Evolutionary conservation across 2,888 invertebrate species (phyloP).

Genomic region (Pteria penguin): DNA sequence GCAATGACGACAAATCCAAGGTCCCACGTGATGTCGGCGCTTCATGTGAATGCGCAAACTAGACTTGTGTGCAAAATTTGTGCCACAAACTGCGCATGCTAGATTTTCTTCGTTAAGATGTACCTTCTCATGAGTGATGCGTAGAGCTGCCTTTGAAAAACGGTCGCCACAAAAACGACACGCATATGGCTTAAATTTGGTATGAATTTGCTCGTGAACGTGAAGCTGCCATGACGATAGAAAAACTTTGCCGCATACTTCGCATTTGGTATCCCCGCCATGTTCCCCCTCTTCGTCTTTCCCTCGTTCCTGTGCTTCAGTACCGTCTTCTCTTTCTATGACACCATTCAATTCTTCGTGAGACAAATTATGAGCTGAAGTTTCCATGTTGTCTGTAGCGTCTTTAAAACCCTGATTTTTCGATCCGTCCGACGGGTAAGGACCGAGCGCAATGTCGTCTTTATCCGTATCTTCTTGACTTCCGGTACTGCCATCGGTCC

Average conservation of each 20-base stretch:
- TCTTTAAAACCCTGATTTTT: background rate
- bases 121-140: constrained; percentile 65
- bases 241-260: constrained; percentile 66
- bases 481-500: background rate
- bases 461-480: constrained; percentile 3
- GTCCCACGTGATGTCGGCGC: constrained; percentile 65
- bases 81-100: constrained; percentile 65
- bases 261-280: constrained; percentile 56
- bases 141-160: constrained; percentile 63
- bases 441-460: background rate
- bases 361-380: constrained; percentile 11
- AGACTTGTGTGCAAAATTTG: constrained; percentile 64
- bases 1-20: constrained; percentile 69
- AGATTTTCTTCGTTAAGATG: constrained; percentile 53
- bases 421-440: background rate
- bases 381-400: constrained; percentile 13
- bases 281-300: constrained; percentile 4
- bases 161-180: constrained; percentile 69
- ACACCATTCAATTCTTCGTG: background rate
- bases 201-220: constrained; percentile 67
- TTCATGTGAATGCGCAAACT: constrained; percentile 66
- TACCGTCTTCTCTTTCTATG: constrained; percentile 5
- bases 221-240: constrained; percentile 62
- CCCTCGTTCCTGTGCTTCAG: background rate
- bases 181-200: constrained; percentile 67